phyloP scores from a whole-genome alignment of 2,113 vertebrate species.

The Hystrix cristata region DNA sequence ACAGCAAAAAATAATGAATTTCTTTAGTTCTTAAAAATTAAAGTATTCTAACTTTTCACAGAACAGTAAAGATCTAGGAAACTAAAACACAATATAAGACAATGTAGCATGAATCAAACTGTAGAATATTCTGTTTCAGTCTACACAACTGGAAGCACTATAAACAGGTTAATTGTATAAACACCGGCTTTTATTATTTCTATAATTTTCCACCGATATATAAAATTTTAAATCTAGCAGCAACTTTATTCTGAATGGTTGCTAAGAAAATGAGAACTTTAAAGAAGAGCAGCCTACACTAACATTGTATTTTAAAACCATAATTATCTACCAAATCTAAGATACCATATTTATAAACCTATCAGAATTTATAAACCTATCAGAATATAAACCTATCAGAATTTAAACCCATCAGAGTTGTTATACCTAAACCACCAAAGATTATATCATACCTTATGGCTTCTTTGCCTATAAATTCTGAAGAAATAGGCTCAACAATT shows the following conservation, averaged over 20 bases:
- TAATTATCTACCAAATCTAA: not conserved
- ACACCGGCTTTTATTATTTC: not conserved
- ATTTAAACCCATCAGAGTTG: constrained; percentile 11
- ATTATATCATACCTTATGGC: constrained; percentile 93
- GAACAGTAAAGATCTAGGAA: not conserved
- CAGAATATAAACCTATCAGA: not conserved
- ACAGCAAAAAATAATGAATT: not conserved
- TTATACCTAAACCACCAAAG: not conserved
- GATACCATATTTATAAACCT: not conserved
- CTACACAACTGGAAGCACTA: not conserved
- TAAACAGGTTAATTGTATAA: constrained; percentile 43
- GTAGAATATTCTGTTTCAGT: not conserved
- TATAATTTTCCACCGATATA: not conserved
- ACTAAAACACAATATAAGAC: constrained; percentile 8
- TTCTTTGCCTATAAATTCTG: constrained; percentile 96
- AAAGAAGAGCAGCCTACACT: not conserved
- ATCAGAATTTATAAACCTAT: not conserved
- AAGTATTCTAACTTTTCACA: not conserved
- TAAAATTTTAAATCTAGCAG: constrained; percentile 53
- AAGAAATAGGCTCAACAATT: constrained; percentile 92
- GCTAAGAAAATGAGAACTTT: constrained; percentile 46
- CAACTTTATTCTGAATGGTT: constrained; percentile 47
- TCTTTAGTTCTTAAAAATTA: constrained; percentile 50
- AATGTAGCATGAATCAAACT: constrained; percentile 13
- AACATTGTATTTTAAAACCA: constrained; percentile 14